These are phyloP conservation scores for Arctia plantaginis DNA, from an alignment of 2,888 invertebrate species.

Conservation along the genomic window DNA sequence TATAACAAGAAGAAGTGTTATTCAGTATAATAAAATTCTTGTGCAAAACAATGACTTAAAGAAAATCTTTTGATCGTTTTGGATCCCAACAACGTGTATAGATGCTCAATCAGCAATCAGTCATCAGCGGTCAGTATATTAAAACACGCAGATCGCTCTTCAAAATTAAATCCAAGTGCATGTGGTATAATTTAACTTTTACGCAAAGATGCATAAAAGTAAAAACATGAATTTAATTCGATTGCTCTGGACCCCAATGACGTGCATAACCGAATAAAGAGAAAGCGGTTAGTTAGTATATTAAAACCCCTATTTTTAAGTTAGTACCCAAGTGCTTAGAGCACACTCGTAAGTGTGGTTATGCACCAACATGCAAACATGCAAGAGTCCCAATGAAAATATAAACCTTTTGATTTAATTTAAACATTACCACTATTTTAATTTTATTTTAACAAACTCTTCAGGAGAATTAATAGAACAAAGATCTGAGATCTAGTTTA, in stretches of 20 bases:
- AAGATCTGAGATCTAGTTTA: conserved; percentile 24
- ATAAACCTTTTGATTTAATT: neutral
- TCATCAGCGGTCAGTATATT: no score
- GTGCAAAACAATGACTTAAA: no score
- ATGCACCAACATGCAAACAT: neutral
- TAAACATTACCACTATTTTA: neutral
- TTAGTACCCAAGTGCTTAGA: neutral
- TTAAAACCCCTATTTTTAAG: neutral
- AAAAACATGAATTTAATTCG: no score
- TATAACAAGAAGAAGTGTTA: no score
- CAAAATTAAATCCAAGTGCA: no score
- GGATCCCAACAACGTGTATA: no score
- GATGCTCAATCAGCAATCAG: no score
- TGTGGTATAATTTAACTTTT: no score
- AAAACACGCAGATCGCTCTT: no score
- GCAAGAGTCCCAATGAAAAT: neutral
- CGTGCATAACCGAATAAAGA: neutral
- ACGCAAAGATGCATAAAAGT: no score
- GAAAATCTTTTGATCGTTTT: no score
- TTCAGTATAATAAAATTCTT: no score
- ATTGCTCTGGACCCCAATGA: neutral
- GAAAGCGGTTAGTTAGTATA: neutral
- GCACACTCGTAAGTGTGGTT: neutral
- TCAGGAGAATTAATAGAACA: neutral
- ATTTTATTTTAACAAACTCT: neutral